Evolutionary conservation across 92 coral and sea anemone species (phyloP).

Genomic region (Pocillopora meandrina): DNA sequence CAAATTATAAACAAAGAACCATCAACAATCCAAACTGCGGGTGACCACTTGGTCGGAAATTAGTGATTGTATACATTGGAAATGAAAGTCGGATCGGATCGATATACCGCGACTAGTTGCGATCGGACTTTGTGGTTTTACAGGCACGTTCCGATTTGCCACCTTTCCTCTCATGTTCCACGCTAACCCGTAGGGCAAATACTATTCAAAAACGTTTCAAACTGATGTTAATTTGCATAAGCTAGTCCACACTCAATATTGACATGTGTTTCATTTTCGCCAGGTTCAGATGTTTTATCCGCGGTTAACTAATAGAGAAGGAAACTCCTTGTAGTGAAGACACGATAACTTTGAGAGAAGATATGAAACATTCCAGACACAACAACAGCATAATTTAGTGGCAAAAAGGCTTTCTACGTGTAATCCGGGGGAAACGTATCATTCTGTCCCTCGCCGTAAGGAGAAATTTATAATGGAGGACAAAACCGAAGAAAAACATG

Average conservation of each 20-base stretch:
- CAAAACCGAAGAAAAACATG: constrained; percentile 4
- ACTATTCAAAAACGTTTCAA: not conserved
- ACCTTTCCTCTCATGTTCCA: not conserved
- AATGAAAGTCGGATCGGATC: constrained; percentile 1
- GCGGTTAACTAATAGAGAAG: too few relatives aligned
- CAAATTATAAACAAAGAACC: not conserved
- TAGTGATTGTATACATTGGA: not conserved
- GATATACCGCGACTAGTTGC: not conserved
- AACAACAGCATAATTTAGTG: not conserved
- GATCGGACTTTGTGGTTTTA: not conserved
- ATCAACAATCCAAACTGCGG: not conserved
- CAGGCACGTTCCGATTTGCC: not conserved
- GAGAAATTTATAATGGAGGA: not conserved
- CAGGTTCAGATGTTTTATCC: not conserved
- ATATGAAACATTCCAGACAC: not conserved
- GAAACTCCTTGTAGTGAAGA: too few relatives aligned
- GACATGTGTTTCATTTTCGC: not conserved
- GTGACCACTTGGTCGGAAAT: not conserved
- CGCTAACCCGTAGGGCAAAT: not conserved
- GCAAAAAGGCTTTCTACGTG: not conserved
- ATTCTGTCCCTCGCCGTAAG: not conserved
- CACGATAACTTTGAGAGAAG: too few relatives aligned
- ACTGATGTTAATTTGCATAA: not conserved
- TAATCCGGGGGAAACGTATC: not conserved
- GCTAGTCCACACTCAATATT: constrained; percentile 12